A percentile compares a stretch with the other conserved stretches of the same genome.
These are phyloP conservation scores for Apogon hyalosoma DNA, from an alignment of 2,797 vertebrate genomes.

Conservation along the genomic window DNA sequence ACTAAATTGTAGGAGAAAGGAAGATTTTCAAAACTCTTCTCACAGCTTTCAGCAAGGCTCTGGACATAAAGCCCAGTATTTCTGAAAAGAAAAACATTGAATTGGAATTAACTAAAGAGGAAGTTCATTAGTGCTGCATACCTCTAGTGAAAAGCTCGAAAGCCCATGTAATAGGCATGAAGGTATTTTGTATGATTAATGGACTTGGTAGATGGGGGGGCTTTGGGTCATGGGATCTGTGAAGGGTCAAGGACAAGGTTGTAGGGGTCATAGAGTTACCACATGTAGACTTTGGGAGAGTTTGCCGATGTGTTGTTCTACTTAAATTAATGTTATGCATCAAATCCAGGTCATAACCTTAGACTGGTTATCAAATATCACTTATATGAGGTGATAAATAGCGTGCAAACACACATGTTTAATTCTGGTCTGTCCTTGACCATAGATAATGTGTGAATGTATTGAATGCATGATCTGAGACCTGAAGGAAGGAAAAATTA, in stretches of 20 bases:
- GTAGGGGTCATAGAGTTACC: conserved; percentile 18
- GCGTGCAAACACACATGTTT: too few species aligned
- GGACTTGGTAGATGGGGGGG: conserved; percentile 19
- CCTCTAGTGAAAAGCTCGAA: conserved; percentile 28
- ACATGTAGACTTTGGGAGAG: conserved; percentile 24
- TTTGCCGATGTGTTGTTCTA: conserved; percentile 3
- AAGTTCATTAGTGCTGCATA: conserved; percentile 48
- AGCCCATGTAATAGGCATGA: conserved; percentile 56
- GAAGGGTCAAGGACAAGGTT: conserved; percentile 48
- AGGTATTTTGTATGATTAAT: conserved; percentile 64
- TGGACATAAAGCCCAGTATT: conserved; percentile 13
- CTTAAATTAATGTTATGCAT: conserved; percentile 17
- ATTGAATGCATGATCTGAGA: too few species aligned
- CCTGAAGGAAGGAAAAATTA: too few species aligned
- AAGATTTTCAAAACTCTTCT: conserved; percentile 2
- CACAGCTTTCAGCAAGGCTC: conserved; percentile 13
- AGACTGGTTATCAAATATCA: background rate
- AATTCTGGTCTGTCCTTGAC: too few species aligned
- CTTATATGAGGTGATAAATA: background rate
- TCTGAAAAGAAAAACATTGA: conserved; percentile 24
- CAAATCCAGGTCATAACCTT: background rate
- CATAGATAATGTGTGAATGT: too few species aligned
- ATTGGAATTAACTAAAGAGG: conserved; percentile 43
- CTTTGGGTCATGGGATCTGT: conserved; percentile 51
- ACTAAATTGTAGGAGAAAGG: background rate